phyloP scores from a whole-genome alignment of 2,888 invertebrate genomes.

The Onchidella celtica region DNA sequence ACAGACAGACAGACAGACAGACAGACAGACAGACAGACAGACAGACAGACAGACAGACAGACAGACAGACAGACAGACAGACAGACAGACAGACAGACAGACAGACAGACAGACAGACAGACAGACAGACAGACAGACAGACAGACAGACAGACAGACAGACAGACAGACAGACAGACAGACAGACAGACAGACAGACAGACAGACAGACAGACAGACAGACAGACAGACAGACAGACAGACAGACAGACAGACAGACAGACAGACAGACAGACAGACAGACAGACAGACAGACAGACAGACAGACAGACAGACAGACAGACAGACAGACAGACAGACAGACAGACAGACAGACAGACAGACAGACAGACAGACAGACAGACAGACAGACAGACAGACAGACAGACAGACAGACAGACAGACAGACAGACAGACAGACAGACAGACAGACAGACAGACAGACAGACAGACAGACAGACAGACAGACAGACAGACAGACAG shows the following conservation, averaged over 20 bases:
- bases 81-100: no score
- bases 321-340: slow-evolving; percentile 24
- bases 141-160: slow-evolving; percentile 1
- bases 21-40: not conserved
- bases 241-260: slow-evolving; percentile 8
- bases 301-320: slow-evolving; percentile 31
- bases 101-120: slow-evolving; percentile 38
- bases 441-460: slow-evolving; percentile 8
- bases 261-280: slow-evolving; percentile 8
- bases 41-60: slow-evolving; percentile 20
- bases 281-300: slow-evolving; percentile 26
- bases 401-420: slow-evolving; percentile 21
- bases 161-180: not conserved
- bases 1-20: slow-evolving; percentile 4
- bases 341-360: slow-evolving; percentile 7
- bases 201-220: slow-evolving; percentile 8
- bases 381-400: slow-evolving; percentile 26
- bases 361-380: slow-evolving; percentile 22
- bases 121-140: slow-evolving; percentile 16
- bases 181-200: slow-evolving; percentile 8
- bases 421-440: not conserved
- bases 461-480: slow-evolving; percentile 24
- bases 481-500: slow-evolving; percentile 32
- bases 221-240: slow-evolving; percentile 8
- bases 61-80: slow-evolving; percentile 19